These are phyloP conservation scores for Anthopleura sola DNA, from an alignment of 64 coral and sea anemone species.

Conservation along the genomic window DNA sequence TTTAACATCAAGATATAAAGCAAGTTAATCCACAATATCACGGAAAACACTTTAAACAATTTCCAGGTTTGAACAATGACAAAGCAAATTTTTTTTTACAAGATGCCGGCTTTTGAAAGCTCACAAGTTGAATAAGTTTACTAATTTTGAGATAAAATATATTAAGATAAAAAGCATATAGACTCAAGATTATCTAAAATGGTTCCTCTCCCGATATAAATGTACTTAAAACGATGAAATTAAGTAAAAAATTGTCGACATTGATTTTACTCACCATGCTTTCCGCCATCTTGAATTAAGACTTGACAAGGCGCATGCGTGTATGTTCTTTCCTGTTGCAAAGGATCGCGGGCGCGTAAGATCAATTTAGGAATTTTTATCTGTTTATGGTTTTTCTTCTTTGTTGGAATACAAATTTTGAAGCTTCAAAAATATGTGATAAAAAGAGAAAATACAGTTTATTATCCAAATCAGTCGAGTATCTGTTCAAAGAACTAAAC, in stretches of 20 bases:
- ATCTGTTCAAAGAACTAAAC: too few species aligned
- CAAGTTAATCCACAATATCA: neutral
- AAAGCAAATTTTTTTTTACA: neutral
- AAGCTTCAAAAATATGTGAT: too few species aligned
- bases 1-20: neutral
- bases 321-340: neutral
- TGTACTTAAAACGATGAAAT: neutral
- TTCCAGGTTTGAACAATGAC: neutral
- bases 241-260: neutral
- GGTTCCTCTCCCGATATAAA: neutral
- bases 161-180: neutral
- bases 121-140: neutral
- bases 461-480: too few species aligned
- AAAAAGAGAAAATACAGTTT: too few species aligned
- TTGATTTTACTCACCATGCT: neutral
- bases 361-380: too few species aligned
- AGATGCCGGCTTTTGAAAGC: neutral
- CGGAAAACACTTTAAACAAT: neutral
- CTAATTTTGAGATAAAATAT: neutral
- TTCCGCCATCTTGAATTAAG: constrained; percentile 5
- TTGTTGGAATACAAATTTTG: too few species aligned
- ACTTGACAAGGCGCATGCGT: neutral
- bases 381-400: too few species aligned
- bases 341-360: neutral
- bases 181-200: neutral